Evolutionary conservation across 2,888 invertebrate genomes (phyloP).

Genomic region (Sipha maydis): DNA sequence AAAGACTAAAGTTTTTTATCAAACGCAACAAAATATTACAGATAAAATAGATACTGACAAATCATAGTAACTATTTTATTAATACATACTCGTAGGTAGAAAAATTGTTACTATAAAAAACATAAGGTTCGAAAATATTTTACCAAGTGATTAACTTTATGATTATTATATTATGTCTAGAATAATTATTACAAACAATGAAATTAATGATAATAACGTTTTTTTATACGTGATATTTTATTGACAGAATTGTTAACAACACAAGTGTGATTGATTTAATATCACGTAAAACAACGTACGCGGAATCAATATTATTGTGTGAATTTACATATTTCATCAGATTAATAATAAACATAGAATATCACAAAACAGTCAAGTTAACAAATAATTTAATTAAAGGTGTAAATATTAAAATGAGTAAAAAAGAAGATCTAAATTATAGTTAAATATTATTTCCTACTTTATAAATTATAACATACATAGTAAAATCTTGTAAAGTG

Average conservation of each 20-base stretch:
- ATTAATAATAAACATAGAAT: constrained; percentile 11
- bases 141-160: neutral
- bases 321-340: neutral
- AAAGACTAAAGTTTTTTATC: neutral
- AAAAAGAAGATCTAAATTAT: too few species aligned
- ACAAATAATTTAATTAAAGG: too few species aligned
- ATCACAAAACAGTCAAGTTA: neutral
- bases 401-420: too few species aligned
- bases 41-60: neutral
- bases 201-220: neutral
- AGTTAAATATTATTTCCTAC: too few species aligned
- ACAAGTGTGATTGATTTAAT: neutral
- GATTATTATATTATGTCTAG: neutral
- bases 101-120: neutral
- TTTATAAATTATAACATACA: too few species aligned
- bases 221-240: constrained; percentile 1
- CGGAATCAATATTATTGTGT: neutral
- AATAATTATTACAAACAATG: neutral
- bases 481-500: too few species aligned
- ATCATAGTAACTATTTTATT: neutral
- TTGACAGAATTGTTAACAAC: neutral
- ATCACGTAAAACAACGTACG: neutral
- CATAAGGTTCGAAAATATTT: neutral
- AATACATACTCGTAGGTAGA: neutral
- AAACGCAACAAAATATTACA: neutral